A percentile compares a stretch with the other conserved stretches of the same genome.
These are phyloP conservation scores for Podarcis cretensis DNA, from an alignment of 2,113 vertebrate species.

Conservation along the genomic window DNA sequence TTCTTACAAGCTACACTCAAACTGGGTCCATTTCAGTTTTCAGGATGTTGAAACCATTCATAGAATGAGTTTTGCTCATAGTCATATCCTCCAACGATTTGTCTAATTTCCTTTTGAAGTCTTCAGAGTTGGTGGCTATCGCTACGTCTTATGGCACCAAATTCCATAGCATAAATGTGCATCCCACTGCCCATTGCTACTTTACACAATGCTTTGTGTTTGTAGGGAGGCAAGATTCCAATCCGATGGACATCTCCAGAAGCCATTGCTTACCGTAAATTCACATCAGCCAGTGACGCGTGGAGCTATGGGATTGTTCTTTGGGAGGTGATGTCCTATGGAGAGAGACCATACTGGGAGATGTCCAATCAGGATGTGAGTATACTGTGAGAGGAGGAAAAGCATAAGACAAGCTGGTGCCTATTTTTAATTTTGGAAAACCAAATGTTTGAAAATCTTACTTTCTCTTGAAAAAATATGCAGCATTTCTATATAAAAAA, in stretches of 20 bases:
- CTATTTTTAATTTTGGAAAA: not conserved
- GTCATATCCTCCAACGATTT: too few relatives aligned
- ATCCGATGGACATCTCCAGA: conserved; percentile 98
- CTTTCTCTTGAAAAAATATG: not conserved
- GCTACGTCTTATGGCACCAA: too few relatives aligned
- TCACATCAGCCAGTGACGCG: conserved; percentile 95
- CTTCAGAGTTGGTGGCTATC: too few relatives aligned
- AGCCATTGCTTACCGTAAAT: conserved; percentile 97
- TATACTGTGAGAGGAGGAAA: conserved; percentile 70
- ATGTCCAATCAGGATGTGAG: conserved; percentile 99
- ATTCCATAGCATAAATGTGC: too few relatives aligned
- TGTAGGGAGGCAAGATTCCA: conserved; percentile 96
- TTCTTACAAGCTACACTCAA: not conserved
- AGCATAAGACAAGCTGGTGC: conserved; percentile 63
- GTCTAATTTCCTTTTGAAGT: too few relatives aligned
- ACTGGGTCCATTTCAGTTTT: not conserved
- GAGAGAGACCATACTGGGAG: conserved; percentile 98
- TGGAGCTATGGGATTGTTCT: conserved; percentile 99
- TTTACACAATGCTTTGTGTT: conserved; percentile 34
- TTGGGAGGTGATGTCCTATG: conserved; percentile 99
- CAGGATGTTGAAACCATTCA: not conserved
- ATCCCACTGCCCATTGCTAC: not conserved
- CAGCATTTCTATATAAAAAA: not conserved
- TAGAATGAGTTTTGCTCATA: too few relatives aligned
- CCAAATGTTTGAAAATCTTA: not conserved